These are phyloP conservation scores for Tetheella fluctuosa DNA, from an alignment of 2,888 invertebrate species.

Conservation along the genomic window DNA sequence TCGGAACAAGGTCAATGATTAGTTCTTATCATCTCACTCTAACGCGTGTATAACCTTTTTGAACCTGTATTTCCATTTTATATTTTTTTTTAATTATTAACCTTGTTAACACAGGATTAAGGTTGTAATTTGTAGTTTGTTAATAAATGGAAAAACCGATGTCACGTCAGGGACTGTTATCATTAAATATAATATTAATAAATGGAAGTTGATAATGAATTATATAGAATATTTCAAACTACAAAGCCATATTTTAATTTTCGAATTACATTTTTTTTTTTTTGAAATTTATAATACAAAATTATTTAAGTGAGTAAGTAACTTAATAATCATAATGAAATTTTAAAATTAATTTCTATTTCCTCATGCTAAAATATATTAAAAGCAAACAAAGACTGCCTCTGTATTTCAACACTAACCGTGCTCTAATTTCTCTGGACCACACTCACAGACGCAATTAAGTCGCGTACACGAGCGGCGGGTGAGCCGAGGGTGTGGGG, in stretches of 20 bases:
- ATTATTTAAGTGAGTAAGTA: no score
- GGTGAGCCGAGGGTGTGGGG: slow-evolving; percentile 45
- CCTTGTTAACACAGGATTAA: slow-evolving; percentile 1
- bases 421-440: slow-evolving; percentile 82
- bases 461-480: slow-evolving; percentile 79
- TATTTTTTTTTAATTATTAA: slow-evolving; percentile 30
- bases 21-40: slow-evolving; percentile 14
- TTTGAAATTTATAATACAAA: no score
- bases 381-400: slow-evolving; percentile 22
- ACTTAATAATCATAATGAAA: neutral
- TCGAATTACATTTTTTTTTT: no score
- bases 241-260: neutral
- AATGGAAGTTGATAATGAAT: neutral
- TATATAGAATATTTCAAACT: neutral
- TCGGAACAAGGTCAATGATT: slow-evolving; percentile 18
- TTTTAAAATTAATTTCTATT: neutral
- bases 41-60: slow-evolving; percentile 8
- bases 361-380: neutral
- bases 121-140: neutral
- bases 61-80: slow-evolving; percentile 18
- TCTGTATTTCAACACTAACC: slow-evolving; percentile 60
- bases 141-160: neutral
- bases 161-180: neutral
- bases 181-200: neutral
- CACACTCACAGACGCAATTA: slow-evolving; percentile 85